Conservation (phyloP, 2,797 vertebrate species). For the Lateolabrax maculatus region DNA sequence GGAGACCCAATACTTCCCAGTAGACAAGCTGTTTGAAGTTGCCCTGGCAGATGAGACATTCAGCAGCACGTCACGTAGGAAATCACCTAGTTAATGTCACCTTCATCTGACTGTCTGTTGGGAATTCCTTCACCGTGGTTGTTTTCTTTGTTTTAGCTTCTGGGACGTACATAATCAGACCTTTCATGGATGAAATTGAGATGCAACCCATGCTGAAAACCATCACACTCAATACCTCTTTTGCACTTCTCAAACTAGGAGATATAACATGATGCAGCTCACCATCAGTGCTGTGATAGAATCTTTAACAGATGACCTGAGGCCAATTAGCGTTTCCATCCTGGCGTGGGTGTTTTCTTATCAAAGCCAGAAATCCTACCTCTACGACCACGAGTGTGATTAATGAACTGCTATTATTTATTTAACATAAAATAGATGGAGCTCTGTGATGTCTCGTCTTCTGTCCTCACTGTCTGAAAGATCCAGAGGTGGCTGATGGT, state of each 20-base stretch:
- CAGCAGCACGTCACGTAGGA: slow-evolving; percentile 37
- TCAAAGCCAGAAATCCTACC: slow-evolving; percentile 56
- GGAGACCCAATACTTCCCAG: slow-evolving; percentile 39
- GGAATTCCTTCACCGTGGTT: slow-evolving; percentile 49
- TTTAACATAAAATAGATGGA: slow-evolving; percentile 61
- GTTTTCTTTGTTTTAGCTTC: slow-evolving; percentile 56
- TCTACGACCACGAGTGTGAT: slow-evolving; percentile 55
- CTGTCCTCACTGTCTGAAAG: slow-evolving; percentile 38
- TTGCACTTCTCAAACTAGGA: slow-evolving; percentile 5
- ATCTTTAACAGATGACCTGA: slow-evolving; percentile 44
- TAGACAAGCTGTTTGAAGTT: slow-evolving; percentile 68
- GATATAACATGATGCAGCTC: not conserved
- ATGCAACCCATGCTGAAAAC: slow-evolving; percentile 27
- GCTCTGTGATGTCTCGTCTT: slow-evolving; percentile 56
- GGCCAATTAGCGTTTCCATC: slow-evolving; percentile 65
- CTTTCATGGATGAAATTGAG: slow-evolving; percentile 46
- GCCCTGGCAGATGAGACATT: slow-evolving; percentile 50
- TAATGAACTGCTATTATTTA: slow-evolving; percentile 77
- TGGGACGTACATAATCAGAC: slow-evolving; percentile 53
- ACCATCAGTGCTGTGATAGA: not conserved
- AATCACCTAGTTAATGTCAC: slow-evolving; percentile 71
- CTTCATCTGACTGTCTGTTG: slow-evolving; percentile 60
- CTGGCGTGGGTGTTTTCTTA: slow-evolving; percentile 54
- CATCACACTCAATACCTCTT: not conserved
- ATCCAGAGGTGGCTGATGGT: slow-evolving; percentile 29